Evolutionary conservation across 2,113 vertebrate species (phyloP).

Genomic region (Gulo gulo): DNA sequence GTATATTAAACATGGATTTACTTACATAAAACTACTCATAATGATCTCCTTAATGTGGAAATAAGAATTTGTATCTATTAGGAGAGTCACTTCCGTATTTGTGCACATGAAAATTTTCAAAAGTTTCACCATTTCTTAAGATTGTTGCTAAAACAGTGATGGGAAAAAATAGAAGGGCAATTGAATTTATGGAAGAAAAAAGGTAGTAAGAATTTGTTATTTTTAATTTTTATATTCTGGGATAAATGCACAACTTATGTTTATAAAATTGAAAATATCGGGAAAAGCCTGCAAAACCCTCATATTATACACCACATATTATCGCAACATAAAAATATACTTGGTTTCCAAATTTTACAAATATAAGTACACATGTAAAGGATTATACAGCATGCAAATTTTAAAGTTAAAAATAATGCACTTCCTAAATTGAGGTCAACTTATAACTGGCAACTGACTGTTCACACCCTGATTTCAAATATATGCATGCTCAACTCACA

Average conservation of each 20-base stretch:
- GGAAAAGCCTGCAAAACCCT: not conserved
- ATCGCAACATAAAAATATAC: not conserved
- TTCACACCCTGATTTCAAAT: conserved; percentile 60
- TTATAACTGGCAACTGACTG: conserved; percentile 45
- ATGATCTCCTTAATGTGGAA: not conserved
- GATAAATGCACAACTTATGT: not conserved
- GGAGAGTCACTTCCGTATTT: not conserved
- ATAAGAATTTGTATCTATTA: not conserved
- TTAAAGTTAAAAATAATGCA: conserved; percentile 60
- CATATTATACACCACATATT: not conserved
- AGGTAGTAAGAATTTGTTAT: not conserved
- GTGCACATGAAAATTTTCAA: not conserved
- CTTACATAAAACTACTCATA: not conserved
- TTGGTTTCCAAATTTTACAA: not conserved
- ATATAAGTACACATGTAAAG: not conserved
- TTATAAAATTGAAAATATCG: not conserved
- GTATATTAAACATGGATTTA: not conserved
- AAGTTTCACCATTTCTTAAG: not conserved
- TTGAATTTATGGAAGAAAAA: not conserved
- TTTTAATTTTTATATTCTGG: not conserved
- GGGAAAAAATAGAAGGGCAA: not conserved
- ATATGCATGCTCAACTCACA: not conserved
- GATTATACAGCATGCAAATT: not conserved
- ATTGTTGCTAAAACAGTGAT: not conserved
- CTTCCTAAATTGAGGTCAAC: conserved; percentile 42